phyloP scores from a whole-genome alignment of 2,888 invertebrate genomes.

The Dynastes tityus region DNA sequence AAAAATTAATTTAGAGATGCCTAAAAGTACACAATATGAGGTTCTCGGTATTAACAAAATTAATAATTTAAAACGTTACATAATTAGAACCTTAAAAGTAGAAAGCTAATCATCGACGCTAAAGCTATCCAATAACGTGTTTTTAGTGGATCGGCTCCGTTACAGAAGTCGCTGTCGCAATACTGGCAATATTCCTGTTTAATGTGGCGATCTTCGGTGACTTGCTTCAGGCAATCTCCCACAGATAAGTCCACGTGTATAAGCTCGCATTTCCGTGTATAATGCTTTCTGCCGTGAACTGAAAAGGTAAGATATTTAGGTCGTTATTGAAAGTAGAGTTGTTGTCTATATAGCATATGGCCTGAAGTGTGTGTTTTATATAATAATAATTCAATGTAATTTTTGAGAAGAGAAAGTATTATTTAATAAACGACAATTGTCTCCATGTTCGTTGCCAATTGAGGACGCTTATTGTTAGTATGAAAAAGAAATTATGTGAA shows the following conservation, averaged over 20 bases:
- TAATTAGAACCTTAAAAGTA: constrained; percentile 28
- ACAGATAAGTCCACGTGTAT: constrained; percentile 73
- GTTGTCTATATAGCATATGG: background rate
- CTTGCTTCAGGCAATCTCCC: constrained; percentile 71
- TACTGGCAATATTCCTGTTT: constrained; percentile 77
- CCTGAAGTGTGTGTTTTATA: too few species aligned
- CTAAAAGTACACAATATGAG: too few species aligned
- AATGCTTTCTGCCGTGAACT: constrained; percentile 73
- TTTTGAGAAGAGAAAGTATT: too few species aligned
- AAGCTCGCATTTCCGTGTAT: constrained; percentile 77
- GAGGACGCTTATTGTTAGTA: too few species aligned
- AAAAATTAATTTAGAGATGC: too few species aligned
- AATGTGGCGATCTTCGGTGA: constrained; percentile 72
- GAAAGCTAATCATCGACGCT: constrained; percentile 26
- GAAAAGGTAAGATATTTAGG: constrained; percentile 61
- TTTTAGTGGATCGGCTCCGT: constrained; percentile 60
- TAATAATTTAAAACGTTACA: background rate
- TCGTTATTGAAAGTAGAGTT: background rate
- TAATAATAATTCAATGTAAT: too few species aligned
- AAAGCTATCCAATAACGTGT: background rate
- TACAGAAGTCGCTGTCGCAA: constrained; percentile 81
- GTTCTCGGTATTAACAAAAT: background rate
- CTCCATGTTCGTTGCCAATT: too few species aligned
- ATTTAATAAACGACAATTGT: too few species aligned
- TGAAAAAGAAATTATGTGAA: too few species aligned